Evolutionary conservation across 2,888 invertebrate genomes (phyloP), one percentile per base, ranked within the genome.

Genomic region (Plagiodera versicolora): DNA sequence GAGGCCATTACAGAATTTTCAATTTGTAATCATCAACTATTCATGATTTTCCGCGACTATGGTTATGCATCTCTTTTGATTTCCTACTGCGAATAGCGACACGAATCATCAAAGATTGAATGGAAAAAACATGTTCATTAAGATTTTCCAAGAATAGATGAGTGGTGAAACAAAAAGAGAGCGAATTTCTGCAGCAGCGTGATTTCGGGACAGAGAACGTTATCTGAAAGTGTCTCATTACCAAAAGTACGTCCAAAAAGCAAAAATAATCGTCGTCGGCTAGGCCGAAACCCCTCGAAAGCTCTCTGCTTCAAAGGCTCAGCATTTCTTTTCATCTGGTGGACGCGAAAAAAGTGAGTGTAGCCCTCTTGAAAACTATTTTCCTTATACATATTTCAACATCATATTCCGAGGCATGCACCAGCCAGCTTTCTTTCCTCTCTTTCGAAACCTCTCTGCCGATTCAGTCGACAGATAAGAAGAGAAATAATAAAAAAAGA

Each of bases 361-460:
- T 58, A 14, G 39, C 39, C 32, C 55, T 55, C 58, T 56, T 48
- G 56, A 52, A 58, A 62, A 62, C 62, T 62, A 62, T 62, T 62
- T 62, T 56, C 49, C 62, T 62, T 62, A 58, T 62, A 58, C 58
- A 62, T 62, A 62, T 62, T 62, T 62, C 62, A 62, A 56, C 62
- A 58, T 62, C 58, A 58, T 62, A 62, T 62, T 62, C 58, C 55
- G 62, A 58, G 58, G 58, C 62, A 62, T 58, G 62, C 58, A 55
- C 58, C 61, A 51, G n/a, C n/a, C n/a, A n/a, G n/a, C 14, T 39
- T 39, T 11, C 11, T 11, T 32, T 32, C 32, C 32, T 32, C 56
- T 55, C 28, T 62, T 52, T 55, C 58, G 58, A 56, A 58, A 62
- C 58, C 58, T 58, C 62, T 58, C 62, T 62, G 32, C 62, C 58